Evolutionary conservation across 2,113 vertebrate genomes (phyloP), one percentile per base, ranked within the genome.

Genomic region (Cyanocitta stelleri): DNA sequence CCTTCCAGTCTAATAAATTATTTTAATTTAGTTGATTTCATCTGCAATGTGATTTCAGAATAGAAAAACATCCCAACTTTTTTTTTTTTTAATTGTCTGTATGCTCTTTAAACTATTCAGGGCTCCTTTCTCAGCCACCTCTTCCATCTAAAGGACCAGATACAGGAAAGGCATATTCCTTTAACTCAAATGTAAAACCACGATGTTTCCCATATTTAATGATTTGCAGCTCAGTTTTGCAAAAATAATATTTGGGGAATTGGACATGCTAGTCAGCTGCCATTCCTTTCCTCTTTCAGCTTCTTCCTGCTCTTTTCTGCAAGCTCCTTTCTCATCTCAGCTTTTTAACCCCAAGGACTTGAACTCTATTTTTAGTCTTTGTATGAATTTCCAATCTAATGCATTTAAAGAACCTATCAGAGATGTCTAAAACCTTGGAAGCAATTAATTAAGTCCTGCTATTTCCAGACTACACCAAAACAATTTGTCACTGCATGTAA

Each of bases 401-500:
- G 90, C 96, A 96, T 97, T 97, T 97, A 96, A 96, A 96, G 88
- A 97, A 92, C 75, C 62, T 91, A 97, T 83, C 97, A 97, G 91
- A 98, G 96, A 98, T 97, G 95, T 97, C 96, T 97, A 97, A 97
- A 98, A 97, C 87, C 97, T 95, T 96, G 92, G 96, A 98, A 97
- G 94, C 95, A 98, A 98, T 98, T 98, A 98, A 98, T 98, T 98
- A 98, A 97, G 97, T 96, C 88, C 93, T 19, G 69, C 96, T 97
- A 96, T 97, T 98, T 98, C 96, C 90, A 97, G 96, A 96, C 96
- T 97, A 97, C 94, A 98, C 95, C 97, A 97, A 98, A 98, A 98
- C 97, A 98, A 98, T 98, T 98, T 97, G 96, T 98, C 97, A 97
- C 88, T 98, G 95, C 96, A 96, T 95, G 96, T 97, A 97, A 98